Evolutionary conservation across 35 echinoderm and acorn worm species (phyloP).

Genomic region (Amphiura filiformis): DNA sequence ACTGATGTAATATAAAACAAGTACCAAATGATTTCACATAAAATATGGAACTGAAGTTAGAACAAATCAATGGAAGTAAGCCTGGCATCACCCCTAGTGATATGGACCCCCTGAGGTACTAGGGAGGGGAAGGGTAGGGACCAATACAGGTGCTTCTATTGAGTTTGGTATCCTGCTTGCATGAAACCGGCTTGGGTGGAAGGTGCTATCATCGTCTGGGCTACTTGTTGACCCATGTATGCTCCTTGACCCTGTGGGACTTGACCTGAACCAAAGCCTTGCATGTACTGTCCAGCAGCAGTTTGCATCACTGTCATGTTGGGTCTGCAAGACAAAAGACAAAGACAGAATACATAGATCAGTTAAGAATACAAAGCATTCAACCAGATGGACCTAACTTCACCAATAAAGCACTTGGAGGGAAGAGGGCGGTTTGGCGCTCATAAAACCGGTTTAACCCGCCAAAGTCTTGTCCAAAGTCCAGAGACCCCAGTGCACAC

Average conservation of each 20-base stretch:
- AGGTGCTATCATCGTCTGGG: background rate
- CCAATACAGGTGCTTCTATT: background rate
- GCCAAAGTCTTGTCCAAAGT: too few relatives aligned
- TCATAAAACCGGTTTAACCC: too few relatives aligned
- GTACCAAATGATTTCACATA: too few relatives aligned
- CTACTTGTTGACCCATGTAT: background rate
- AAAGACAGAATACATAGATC: background rate
- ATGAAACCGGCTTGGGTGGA: background rate
- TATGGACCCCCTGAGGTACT: background rate
- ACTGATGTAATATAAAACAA: too few relatives aligned
- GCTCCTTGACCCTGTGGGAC: background rate
- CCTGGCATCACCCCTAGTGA: background rate
- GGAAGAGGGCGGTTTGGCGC: too few relatives aligned
- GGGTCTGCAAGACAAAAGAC: background rate
- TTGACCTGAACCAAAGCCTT: slow-evolving; percentile 6
- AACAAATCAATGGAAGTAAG: too few relatives aligned
- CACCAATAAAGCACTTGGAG: too few relatives aligned
- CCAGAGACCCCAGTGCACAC: too few relatives aligned
- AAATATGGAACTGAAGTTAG: too few relatives aligned
- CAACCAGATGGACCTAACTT: too few relatives aligned
- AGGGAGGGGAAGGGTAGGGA: background rate
- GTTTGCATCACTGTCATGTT: slow-evolving; percentile 1
- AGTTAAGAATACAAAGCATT: too few relatives aligned
- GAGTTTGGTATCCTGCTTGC: background rate
- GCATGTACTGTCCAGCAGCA: background rate